Evolutionary conservation across 2,888 invertebrate genomes (phyloP).

Genomic region (Alentia gelatinosa): DNA sequence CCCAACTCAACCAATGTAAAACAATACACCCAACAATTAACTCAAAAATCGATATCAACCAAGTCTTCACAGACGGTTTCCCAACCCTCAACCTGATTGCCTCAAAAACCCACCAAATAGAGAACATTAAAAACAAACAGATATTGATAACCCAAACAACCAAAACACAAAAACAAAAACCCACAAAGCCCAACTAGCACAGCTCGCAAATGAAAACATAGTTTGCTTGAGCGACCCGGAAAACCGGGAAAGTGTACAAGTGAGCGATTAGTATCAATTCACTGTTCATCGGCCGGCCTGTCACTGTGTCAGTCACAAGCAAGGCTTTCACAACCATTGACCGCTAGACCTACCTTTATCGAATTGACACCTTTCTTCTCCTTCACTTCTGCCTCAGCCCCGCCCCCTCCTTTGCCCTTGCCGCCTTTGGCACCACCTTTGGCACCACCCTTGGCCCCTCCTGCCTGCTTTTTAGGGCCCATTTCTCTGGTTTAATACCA

Average conservation of each 20-base stretch:
- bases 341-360: neutral
- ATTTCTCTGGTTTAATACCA: too few relatives aligned
- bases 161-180: neutral
- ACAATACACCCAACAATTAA: too few relatives aligned
- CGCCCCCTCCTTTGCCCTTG: slow-evolving; percentile 23
- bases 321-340: neutral
- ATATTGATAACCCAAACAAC: too few relatives aligned
- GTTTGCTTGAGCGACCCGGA: neutral
- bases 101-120: too few relatives aligned
- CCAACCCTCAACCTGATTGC: too few relatives aligned
- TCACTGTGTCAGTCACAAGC: neutral
- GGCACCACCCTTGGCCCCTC: neutral
- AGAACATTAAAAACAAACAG: too few relatives aligned
- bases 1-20: too few relatives aligned
- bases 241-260: too few relatives aligned
- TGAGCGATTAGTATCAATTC: too few relatives aligned
- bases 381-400: neutral
- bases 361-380: neutral
- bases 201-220: neutral
- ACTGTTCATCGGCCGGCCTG: too few relatives aligned
- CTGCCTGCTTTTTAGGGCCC: slow-evolving; percentile 24
- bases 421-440: slow-evolving; percentile 20
- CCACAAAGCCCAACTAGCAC: neutral
- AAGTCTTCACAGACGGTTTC: too few relatives aligned
- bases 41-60: too few relatives aligned